These are phyloP conservation scores for Tautogolabrus adspersus DNA, from an alignment of 2,113 vertebrate species.

Conservation along the genomic window DNA sequence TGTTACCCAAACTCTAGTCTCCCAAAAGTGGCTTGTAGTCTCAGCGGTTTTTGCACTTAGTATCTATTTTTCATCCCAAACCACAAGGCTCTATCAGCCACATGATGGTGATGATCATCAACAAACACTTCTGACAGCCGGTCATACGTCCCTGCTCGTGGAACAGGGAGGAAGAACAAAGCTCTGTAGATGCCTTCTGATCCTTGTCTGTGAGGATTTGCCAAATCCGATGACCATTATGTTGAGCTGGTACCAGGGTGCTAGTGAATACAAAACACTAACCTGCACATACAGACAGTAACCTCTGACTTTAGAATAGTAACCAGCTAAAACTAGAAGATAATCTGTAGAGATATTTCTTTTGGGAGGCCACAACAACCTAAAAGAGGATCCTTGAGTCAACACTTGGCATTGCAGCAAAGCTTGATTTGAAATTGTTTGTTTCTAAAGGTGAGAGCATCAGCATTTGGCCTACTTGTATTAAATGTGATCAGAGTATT, in stretches of 20 bases:
- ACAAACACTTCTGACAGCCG: conserved; percentile 54
- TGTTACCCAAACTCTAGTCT: conserved; percentile 26
- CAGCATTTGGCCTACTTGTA: neutral
- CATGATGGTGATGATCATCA: conserved; percentile 39
- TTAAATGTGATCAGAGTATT: conserved; percentile 17
- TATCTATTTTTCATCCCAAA: conserved; percentile 75
- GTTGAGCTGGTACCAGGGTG: neutral
- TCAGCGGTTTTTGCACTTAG: conserved; percentile 67
- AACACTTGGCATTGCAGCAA: neutral
- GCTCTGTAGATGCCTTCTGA: conserved; percentile 19
- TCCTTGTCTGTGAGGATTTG: conserved; percentile 34
- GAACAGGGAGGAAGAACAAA: conserved; percentile 25
- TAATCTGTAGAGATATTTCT: conserved; percentile 10
- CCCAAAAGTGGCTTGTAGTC: conserved; percentile 45
- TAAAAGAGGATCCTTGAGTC: conserved; percentile 36
- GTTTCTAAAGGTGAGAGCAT: conserved; percentile 12
- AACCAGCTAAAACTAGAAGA: conserved; percentile 22
- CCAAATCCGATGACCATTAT: conserved; percentile 26
- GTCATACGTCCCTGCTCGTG: conserved; percentile 26
- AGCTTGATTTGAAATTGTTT: conserved; percentile 8
- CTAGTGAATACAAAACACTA: conserved; percentile 3
- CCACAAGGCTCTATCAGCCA: conserved; percentile 48
- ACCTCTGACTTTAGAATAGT: conserved; percentile 6
- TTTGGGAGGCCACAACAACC: conserved; percentile 15
- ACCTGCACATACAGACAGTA: neutral